A percentile compares a stretch with the other conserved stretches of the same genome.
Evolutionary conservation across 2,113 vertebrate genomes (phyloP).

Genomic region (Tupaia chinensis): DNA sequence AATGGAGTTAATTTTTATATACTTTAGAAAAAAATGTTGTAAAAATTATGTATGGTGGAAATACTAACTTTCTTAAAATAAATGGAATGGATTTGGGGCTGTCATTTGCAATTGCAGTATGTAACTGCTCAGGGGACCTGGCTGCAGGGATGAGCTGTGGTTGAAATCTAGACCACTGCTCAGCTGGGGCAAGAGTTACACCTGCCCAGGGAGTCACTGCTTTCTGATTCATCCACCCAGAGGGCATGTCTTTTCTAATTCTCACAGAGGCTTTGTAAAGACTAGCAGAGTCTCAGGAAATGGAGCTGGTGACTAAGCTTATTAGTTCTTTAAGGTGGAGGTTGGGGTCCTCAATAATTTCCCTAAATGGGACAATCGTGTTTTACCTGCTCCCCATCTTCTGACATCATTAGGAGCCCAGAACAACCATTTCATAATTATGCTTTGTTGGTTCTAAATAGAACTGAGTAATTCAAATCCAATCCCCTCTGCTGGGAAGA

Average conservation of each 20-base stretch:
- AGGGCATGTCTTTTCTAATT: not conserved
- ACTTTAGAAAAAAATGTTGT: slow-evolving; percentile 28
- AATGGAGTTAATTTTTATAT: not conserved
- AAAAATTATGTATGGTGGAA: not conserved
- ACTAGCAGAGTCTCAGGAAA: not conserved
- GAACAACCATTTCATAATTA: not conserved
- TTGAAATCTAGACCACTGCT: not conserved
- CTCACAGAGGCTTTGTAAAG: not conserved
- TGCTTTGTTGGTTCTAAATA: not conserved
- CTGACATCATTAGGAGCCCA: not conserved
- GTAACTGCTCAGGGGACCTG: not conserved
- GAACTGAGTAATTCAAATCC: not conserved
- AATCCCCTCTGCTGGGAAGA: not conserved
- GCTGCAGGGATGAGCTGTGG: not conserved
- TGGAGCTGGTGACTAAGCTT: not conserved
- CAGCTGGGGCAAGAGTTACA: no score
- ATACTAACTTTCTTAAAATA: slow-evolving; percentile 8
- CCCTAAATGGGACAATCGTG: not conserved
- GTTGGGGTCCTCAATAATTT: not conserved
- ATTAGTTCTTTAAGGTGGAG: not conserved
- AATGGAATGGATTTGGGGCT: not conserved
- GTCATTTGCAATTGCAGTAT: not conserved
- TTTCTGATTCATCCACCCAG: not conserved
- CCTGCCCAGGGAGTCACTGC: not conserved
- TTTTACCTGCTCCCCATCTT: not conserved